These are phyloP conservation scores for Cyaniris semiargus DNA, from an alignment of 2,888 invertebrate species.

Conservation along the genomic window DNA sequence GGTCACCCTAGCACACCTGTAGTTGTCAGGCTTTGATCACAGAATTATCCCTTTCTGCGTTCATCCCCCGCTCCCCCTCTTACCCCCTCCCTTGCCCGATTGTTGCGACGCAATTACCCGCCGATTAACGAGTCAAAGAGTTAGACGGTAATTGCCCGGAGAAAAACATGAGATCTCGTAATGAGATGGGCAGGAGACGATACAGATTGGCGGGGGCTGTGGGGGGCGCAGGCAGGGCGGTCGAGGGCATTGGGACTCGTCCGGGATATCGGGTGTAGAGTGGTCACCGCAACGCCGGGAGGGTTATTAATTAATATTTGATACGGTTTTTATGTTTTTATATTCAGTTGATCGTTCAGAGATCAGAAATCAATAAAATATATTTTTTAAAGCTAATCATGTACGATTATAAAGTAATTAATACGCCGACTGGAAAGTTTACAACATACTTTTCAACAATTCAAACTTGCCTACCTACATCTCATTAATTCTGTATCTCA, in stretches of 20 bases:
- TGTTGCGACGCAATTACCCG: conserved; percentile 43
- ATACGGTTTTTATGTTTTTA: background rate
- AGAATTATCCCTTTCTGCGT: conserved; percentile 54
- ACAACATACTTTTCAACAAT: background rate
- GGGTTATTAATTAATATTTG: background rate
- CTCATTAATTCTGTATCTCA: too few relatives aligned
- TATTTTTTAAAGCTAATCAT: too few relatives aligned
- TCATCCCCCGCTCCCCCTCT: conserved; percentile 34
- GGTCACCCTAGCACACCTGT: conserved; percentile 51
- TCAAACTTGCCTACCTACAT: background rate
- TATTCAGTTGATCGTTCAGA: background rate
- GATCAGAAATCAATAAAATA: background rate
- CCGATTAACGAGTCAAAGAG: conserved; percentile 43
- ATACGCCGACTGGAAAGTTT: too few relatives aligned
- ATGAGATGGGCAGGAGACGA: conserved; percentile 31
- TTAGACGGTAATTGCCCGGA: conserved; percentile 40
- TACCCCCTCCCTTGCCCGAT: conserved; percentile 38
- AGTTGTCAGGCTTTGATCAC: conserved; percentile 61
- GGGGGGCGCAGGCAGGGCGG: background rate
- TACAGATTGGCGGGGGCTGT: background rate
- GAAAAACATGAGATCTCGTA: conserved; percentile 41
- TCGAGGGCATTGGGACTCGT: background rate
- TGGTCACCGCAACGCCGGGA: background rate
- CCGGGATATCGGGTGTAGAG: background rate
- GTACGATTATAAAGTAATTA: too few relatives aligned